Evolutionary conservation across 1,140 invertebrate genomes (phyloP), one percentile per base, ranked within the genome.

Genomic region (Parapsyche elsis): DNA sequence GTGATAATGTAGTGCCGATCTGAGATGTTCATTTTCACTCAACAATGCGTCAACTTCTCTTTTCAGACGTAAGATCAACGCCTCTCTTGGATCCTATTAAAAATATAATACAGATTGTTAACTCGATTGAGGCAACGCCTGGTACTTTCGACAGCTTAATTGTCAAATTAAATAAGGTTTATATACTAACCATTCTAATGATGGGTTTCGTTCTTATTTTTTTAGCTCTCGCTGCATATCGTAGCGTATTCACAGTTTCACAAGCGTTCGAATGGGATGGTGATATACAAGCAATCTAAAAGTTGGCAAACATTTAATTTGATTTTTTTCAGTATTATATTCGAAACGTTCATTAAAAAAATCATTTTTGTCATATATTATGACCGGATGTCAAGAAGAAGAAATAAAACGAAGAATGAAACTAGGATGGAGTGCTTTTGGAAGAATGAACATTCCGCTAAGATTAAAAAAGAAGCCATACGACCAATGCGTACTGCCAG

Each of bases 211-310:
- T 96, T 84, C 94, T 92, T 76, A 97, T 97, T 85, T 93, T 93
- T 87, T 97, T 97, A 0, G 96, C 95, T 84, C 96, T 87, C 0
- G 95, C 93, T 0, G 96, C 96, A 88, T 97, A 97, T 12, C 95
- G 89, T 1, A 99, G 89, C 0, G 98, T 98, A 87, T 98, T 99
- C 1, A 98, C 87, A 0, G 96, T 96, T 88, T 99, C 98, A 80
- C 92, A 94, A 79, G 94, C 89, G 86, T 98, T 99, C 0, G 94
- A 94, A 83, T 92, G 92, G 0, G 94, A 94, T 14, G 96, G 95
- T 0, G 96, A 96, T 79, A 97, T 93, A 84, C 95, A 97, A 0
- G 98, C 98, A 84, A 99, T 98, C 97, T 96, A 86, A 83, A 81
- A n/a, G n/a, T n/a, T n/a, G n/a, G n/a, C n/a, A n/a, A n/a, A n/a